These are phyloP conservation scores for Sitophilus oryzae DNA, from an alignment of 1,140 invertebrate genomes.

Conservation along the genomic window DNA sequence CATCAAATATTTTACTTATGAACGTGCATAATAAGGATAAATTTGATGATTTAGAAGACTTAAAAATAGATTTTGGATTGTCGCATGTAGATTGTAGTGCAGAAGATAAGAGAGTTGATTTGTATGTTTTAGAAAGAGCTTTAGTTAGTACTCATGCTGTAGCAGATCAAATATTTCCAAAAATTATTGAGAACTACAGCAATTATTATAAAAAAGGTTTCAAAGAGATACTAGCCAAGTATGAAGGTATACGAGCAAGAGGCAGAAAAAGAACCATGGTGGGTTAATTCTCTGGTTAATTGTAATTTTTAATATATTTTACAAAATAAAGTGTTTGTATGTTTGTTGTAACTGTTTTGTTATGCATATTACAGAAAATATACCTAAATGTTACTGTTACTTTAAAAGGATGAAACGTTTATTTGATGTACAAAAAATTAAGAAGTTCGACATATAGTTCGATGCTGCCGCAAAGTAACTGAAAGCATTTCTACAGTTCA, in stretches of 20 bases:
- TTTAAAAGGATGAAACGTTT: no score
- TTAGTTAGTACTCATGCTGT: slow-evolving; percentile 85
- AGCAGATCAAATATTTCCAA: slow-evolving; percentile 65
- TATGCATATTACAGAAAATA: no score
- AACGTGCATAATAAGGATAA: slow-evolving; percentile 42
- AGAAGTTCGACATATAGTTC: no score
- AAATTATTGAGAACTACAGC: slow-evolving; percentile 69
- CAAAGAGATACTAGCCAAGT: slow-evolving; percentile 73
- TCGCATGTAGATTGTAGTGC: slow-evolving; percentile 67
- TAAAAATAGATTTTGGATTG: slow-evolving; percentile 83
- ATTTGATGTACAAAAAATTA: no score
- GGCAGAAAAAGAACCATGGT: slow-evolving; percentile 95
- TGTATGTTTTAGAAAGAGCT: slow-evolving; percentile 95
- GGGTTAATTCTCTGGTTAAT: no score
- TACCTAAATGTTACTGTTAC: no score
- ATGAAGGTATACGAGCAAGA: slow-evolving; percentile 81
- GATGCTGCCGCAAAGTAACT: no score
- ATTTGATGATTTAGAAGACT: slow-evolving; percentile 41
- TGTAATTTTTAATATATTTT: not conserved
- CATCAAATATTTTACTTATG: slow-evolving; percentile 82
- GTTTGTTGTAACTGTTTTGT: no score
- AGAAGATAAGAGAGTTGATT: slow-evolving; percentile 94
- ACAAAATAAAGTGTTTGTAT: not conserved
- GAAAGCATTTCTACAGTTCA: no score
- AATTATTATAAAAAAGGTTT: slow-evolving; percentile 52